Percentiles rank a stretch among this genome's conserved stretches.
phyloP scores from a whole-genome alignment of 2,797 vertebrate species.

The Sebastes diploproa region DNA sequence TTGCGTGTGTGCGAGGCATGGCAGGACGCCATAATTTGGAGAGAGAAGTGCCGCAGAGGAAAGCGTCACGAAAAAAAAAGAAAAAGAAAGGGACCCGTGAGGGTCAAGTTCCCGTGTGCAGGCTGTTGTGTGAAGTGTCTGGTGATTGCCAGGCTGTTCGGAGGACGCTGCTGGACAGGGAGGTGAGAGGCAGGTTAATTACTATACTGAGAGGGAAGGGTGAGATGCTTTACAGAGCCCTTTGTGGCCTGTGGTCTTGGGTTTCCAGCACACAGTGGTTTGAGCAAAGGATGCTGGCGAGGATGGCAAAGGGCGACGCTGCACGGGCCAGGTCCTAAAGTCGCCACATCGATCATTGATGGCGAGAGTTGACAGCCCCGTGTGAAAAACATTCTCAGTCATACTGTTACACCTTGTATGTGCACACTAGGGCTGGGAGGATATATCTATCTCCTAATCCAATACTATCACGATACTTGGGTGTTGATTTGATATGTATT shows the following conservation, averaged over 20 bases:
- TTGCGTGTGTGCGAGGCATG: conserved; percentile 49
- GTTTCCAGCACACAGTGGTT: conserved; percentile 69
- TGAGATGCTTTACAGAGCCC: conserved; percentile 77
- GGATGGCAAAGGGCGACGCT: conserved; percentile 37
- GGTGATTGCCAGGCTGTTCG: conserved; percentile 74
- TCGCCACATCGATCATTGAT: conserved; percentile 50
- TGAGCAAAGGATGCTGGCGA: conserved; percentile 55
- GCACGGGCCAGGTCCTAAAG: conserved; percentile 40
- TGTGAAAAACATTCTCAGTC: conserved; percentile 22
- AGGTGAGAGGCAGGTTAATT: conserved; percentile 83
- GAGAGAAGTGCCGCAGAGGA: conserved; percentile 70
- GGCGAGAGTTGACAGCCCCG: conserved; percentile 37
- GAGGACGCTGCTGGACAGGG: conserved; percentile 75
- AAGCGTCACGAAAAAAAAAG: conserved; percentile 58
- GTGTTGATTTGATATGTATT: too few species aligned
- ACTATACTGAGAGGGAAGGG: conserved; percentile 77
- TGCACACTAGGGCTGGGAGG: neutral
- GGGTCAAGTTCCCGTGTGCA: conserved; percentile 70
- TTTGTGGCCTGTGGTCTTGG: conserved; percentile 73
- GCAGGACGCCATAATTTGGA: conserved; percentile 49
- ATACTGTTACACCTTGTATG: neutral
- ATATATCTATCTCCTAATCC: too few species aligned
- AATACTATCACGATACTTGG: too few species aligned
- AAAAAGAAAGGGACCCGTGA: conserved; percentile 52
- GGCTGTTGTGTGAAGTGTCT: conserved; percentile 80